phyloP scores from a whole-genome alignment of 2,888 invertebrate species.

The Acleris sparsana region DNA sequence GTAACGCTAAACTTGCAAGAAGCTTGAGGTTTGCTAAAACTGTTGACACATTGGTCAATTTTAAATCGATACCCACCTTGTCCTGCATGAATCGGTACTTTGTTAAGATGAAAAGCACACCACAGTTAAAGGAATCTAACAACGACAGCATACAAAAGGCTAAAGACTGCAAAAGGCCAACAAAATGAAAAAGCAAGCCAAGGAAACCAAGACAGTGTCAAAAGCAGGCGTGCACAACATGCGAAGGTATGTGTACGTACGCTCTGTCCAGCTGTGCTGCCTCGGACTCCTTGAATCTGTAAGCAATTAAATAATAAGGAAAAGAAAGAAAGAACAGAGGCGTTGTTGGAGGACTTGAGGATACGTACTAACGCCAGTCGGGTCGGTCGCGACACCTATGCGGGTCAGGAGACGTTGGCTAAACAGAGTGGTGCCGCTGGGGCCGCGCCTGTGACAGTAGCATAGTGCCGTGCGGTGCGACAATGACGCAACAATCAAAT shows the following conservation, averaged over 20 bases:
- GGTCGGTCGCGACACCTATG: constrained; percentile 13
- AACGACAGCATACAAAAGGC: constrained; percentile 1
- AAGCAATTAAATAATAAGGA: constrained; percentile 85
- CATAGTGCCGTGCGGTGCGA: constrained; percentile 46
- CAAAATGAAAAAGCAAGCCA: constrained; percentile 10
- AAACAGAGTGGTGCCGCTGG: background rate
- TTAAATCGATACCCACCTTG: too few species aligned
- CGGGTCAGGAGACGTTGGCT: background rate
- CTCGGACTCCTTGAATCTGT: constrained; percentile 94
- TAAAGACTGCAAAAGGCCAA: constrained; percentile 11
- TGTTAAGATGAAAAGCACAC: constrained; percentile 7
- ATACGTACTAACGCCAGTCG: constrained; percentile 58
- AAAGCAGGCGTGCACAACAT: constrained; percentile 60
- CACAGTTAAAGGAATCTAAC: constrained; percentile 3
- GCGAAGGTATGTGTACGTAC: constrained; percentile 87
- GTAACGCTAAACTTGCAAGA: too few species aligned
- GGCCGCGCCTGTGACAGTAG: constrained; percentile 53
- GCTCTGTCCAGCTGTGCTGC: constrained; percentile 91
- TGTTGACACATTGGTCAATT: too few species aligned
- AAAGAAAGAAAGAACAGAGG: constrained; percentile 75
- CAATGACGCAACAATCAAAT: constrained; percentile 49
- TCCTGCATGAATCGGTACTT: too few species aligned
- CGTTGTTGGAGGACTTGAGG: constrained; percentile 47
- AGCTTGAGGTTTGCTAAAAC: too few species aligned
- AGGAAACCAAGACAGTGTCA: constrained; percentile 12